Percentiles rank a stretch among this genome's conserved stretches.
Evolutionary conservation across 1,140 invertebrate species (phyloP).

Genomic region (Lepidurus apus): DNA sequence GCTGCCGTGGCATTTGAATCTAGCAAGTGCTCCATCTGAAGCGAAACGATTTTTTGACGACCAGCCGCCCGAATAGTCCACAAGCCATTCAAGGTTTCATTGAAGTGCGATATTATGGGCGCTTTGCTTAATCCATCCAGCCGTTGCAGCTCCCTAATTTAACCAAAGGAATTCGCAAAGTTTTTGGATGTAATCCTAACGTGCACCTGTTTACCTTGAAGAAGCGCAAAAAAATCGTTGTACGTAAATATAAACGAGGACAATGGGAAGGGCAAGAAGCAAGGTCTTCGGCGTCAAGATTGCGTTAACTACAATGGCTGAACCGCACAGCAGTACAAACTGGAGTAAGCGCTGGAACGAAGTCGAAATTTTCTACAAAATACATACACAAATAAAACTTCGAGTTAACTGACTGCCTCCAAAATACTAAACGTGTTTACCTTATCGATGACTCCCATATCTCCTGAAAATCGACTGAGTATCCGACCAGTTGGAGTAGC

Average conservation of each 20-base stretch:
- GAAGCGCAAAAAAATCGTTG: slow-evolving; percentile 66
- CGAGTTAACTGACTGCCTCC: neutral
- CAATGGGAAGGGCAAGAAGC: slow-evolving; percentile 58
- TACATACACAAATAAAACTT: slow-evolving; percentile 34
- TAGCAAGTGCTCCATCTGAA: slow-evolving; percentile 43
- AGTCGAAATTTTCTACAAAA: slow-evolving; percentile 63
- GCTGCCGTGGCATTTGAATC: slow-evolving; percentile 70
- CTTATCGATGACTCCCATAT: slow-evolving; percentile 53
- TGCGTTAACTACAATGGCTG: slow-evolving; percentile 65
- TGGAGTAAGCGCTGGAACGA: slow-evolving; percentile 65
- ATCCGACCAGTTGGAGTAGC: slow-evolving; percentile 51
- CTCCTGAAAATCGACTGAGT: slow-evolving; percentile 51
- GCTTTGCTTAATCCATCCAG: slow-evolving; percentile 57
- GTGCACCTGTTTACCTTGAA: slow-evolving; percentile 52
- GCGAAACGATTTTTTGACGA: slow-evolving; percentile 50
- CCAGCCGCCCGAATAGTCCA: slow-evolving; percentile 63
- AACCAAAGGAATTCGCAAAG: slow-evolving; percentile 17
- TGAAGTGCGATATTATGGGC: slow-evolving; percentile 64
- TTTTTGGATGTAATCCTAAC: neutral
- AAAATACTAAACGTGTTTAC: slow-evolving; percentile 35
- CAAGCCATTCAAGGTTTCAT: slow-evolving; percentile 62
- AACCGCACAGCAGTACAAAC: slow-evolving; percentile 63
- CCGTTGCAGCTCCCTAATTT: slow-evolving; percentile 61
- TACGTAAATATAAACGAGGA: slow-evolving; percentile 58
- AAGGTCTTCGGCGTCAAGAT: slow-evolving; percentile 66